Percentiles rank a stretch among this genome's conserved stretches.
These are phyloP conservation scores for Lasiurus cinereus DNA, from an alignment of 2,113 vertebrate genomes.

Conservation along the genomic window DNA sequence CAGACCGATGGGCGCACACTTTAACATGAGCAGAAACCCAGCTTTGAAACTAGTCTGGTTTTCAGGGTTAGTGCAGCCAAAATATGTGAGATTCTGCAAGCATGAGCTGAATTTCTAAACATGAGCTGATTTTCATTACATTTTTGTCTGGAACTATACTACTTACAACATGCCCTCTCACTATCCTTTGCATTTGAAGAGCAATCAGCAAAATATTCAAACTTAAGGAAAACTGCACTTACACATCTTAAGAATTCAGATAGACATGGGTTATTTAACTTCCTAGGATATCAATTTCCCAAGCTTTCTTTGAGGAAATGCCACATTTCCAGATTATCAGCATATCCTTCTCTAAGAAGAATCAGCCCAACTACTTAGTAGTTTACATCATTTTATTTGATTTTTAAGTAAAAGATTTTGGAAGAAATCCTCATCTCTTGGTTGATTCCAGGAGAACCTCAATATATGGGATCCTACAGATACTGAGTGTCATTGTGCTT, in stretches of 20 bases:
- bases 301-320: conserved; percentile 34
- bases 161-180: neutral
- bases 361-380: neutral
- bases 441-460: neutral
- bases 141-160: conserved; percentile 45
- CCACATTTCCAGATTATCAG: conserved; percentile 33
- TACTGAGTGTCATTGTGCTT: neutral
- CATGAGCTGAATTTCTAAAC: neutral
- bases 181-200: neutral
- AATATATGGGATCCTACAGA: neutral
- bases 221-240: neutral
- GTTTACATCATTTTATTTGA: conserved; percentile 56
- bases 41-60: neutral
- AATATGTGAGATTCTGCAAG: neutral
- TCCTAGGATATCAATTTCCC: neutral
- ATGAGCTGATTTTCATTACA: neutral
- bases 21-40: neutral
- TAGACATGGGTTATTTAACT: neutral
- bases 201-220: neutral
- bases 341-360: neutral
- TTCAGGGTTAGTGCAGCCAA: neutral
- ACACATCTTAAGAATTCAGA: neutral
- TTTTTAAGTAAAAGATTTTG: conserved; percentile 8
- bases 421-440: conserved; percentile 34
- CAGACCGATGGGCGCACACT: fast-evolving